Conservation (phyloP, 1,140 invertebrate genomes). For the Euwallacea fornicatus region DNA sequence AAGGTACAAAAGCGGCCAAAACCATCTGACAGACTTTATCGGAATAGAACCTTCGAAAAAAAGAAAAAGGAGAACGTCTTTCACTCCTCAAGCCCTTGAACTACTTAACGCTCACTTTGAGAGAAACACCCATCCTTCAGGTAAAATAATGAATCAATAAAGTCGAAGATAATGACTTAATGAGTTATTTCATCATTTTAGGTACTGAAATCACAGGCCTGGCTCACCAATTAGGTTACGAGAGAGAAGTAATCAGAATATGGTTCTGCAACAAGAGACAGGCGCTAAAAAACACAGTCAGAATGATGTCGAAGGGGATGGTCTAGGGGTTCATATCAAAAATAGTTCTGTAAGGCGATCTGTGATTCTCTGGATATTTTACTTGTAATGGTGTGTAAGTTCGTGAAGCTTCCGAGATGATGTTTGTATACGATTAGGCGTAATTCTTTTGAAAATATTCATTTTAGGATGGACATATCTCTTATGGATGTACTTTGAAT, state of each 20-base stretch:
- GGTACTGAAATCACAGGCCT: constrained; percentile 95
- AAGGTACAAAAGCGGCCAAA: constrained; percentile 87
- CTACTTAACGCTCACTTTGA: constrained; percentile 94
- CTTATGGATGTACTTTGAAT: neutral
- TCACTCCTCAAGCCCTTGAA: constrained; percentile 94
- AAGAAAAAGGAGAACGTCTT: constrained; percentile 92
- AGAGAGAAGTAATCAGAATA: constrained; percentile 96
- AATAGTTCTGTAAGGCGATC: constrained; percentile 14
- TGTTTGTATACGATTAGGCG: too few species aligned
- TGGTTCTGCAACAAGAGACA: constrained; percentile 99
- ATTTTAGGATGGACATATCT: constrained; percentile 2
- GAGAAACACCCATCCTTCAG: constrained; percentile 96
- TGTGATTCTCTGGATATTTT: constrained; percentile 31
- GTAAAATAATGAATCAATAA: constrained; percentile 57
- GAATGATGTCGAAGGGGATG: constrained; percentile 86
- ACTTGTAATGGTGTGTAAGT: too few species aligned
- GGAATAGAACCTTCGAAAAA: constrained; percentile 96
- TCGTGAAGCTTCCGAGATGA: too few species aligned
- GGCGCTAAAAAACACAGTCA: constrained; percentile 92
- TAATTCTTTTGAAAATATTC: neutral
- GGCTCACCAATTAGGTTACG: constrained; percentile 93
- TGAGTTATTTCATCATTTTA: constrained; percentile 53
- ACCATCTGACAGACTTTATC: constrained; percentile 93
- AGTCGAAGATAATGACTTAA: neutral
- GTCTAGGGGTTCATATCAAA: constrained; percentile 40